A percentile compares a stretch with the other conserved stretches of the same genome.
Evolutionary conservation across 2,888 invertebrate species (phyloP).

Genomic region (Archips crataeganus): DNA sequence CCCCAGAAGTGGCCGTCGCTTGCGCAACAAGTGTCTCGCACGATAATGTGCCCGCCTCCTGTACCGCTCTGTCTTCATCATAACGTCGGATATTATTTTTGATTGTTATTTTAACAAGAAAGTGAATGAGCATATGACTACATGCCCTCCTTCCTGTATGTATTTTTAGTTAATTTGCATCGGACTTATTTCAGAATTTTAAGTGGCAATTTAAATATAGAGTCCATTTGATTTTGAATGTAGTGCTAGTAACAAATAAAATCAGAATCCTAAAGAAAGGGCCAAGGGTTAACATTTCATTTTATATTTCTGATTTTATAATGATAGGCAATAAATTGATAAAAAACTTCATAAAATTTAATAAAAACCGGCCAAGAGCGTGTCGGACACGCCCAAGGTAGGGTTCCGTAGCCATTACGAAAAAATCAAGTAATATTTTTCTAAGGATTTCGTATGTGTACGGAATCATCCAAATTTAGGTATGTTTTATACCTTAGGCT

Average conservation of each 20-base stretch:
- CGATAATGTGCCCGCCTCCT: slow-evolving; percentile 61
- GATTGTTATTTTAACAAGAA: not conserved
- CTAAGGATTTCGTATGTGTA: no score
- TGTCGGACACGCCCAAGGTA: no score
- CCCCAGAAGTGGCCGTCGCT: slow-evolving; percentile 70
- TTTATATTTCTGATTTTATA: no score
- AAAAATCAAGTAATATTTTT: no score
- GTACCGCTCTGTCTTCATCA: slow-evolving; percentile 56
- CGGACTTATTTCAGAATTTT: not conserved
- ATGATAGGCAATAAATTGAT: no score
- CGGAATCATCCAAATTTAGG: no score
- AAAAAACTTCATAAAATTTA: no score
- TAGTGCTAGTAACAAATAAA: not conserved
- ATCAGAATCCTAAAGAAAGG: not conserved
- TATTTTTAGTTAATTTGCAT: not conserved
- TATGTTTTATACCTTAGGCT: no score
- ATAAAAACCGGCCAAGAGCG: no score
- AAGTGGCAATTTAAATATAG: not conserved
- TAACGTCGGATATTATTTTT: slow-evolving; percentile 45
- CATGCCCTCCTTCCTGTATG: not conserved
- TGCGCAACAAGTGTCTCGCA: slow-evolving; percentile 76
- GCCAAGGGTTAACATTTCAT: no score
- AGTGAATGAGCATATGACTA: not conserved
- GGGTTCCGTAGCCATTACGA: no score
- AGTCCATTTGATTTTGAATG: not conserved